phyloP scores from a whole-genome alignment of 2,797 vertebrate species.

The Chelon auratus region DNA sequence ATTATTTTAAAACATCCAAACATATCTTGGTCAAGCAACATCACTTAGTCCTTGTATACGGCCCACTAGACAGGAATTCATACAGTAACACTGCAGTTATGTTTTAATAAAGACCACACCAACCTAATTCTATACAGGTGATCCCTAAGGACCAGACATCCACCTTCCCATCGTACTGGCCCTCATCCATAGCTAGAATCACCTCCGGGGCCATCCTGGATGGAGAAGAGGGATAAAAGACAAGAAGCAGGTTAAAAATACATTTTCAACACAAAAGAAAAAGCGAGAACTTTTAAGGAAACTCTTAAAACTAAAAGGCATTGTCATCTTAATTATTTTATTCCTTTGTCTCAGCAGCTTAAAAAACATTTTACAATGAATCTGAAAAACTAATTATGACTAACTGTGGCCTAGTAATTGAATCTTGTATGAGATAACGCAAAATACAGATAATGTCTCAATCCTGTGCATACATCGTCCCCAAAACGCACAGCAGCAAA shows the following conservation, averaged over 20 bases:
- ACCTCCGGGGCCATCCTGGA: constrained; percentile 99
- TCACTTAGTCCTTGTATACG: neutral
- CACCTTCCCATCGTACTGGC: constrained; percentile 98
- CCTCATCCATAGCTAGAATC: constrained; percentile 99
- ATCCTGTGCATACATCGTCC: neutral
- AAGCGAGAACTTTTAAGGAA: neutral
- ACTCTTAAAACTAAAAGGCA: constrained; percentile 3
- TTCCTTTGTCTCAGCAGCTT: constrained; percentile 3
- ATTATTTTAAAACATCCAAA: neutral
- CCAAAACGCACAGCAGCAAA: constrained; percentile 19
- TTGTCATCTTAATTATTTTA: neutral
- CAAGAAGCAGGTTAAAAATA: neutral
- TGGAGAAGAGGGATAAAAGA: constrained; percentile 1
- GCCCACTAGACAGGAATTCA: no score
- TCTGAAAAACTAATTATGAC: neutral
- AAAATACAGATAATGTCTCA: neutral
- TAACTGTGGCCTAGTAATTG: neutral
- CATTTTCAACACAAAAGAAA: neutral
- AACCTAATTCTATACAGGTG: constrained; percentile 99
- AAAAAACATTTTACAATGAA: neutral
- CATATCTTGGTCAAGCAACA: neutral
- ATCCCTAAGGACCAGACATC: constrained; percentile 99
- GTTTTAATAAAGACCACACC: constrained; percentile 45
- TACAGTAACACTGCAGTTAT: neutral
- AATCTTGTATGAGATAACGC: neutral